phyloP scores from a whole-genome alignment of 2,113 vertebrate genomes.

The Calcarius ornatus region DNA sequence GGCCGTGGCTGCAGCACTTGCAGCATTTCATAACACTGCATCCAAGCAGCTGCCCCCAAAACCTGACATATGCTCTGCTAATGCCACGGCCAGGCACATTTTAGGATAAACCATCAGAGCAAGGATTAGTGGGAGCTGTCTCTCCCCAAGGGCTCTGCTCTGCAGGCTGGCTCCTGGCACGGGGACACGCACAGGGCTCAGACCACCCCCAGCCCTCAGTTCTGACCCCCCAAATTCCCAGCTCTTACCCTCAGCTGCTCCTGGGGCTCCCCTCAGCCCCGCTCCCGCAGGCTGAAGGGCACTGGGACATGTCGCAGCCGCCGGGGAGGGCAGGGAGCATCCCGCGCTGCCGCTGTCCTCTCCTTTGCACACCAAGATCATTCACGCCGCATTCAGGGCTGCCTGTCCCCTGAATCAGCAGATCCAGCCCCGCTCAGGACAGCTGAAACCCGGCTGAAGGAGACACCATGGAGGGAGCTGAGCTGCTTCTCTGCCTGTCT shows the following conservation, averaged over 20 bases:
- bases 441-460: background rate
- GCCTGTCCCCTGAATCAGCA: conserved; percentile 25
- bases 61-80: background rate
- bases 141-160: background rate
- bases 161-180: background rate
- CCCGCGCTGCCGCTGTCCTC: background rate
- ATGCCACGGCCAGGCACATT: background rate
- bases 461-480: background rate
- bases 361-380: background rate
- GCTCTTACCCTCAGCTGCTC: background rate
- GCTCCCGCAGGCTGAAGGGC: fast-evolving
- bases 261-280: background rate
- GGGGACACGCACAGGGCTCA: background rate
- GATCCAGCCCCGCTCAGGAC: background rate
- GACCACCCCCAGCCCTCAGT: fast-evolving
- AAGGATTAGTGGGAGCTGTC: background rate
- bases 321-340: background rate
- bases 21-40: background rate
- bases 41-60: background rate
- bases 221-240: fast-evolving
- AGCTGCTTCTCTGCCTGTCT: fast-evolving
- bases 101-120: background rate
- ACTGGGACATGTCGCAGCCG: background rate
- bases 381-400: background rate
- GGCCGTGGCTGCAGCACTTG: background rate